Percentiles rank a stretch among this genome's conserved stretches.
These are phyloP conservation scores for Theretra japonica DNA, from an alignment of 2,888 invertebrate species.

Conservation along the genomic window DNA sequence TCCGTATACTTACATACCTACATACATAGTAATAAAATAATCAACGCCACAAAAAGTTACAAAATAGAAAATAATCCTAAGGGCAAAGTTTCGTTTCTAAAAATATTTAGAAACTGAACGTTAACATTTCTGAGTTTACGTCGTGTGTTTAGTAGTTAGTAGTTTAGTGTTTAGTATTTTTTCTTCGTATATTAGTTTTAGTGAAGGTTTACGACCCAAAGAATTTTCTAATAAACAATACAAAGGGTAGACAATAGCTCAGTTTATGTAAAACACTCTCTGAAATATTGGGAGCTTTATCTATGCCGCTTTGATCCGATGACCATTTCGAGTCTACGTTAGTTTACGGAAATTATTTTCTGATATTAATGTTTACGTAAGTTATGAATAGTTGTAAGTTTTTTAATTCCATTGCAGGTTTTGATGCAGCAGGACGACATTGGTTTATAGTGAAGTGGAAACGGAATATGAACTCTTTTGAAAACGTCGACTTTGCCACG, in stretches of 20 bases:
- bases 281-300: constrained; percentile 50
- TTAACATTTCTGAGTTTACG: background rate
- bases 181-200: background rate
- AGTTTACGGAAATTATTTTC: constrained; percentile 60
- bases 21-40: too few species aligned
- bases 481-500: constrained; percentile 43
- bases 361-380: constrained; percentile 52
- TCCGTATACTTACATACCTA: too few species aligned
- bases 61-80: too few species aligned
- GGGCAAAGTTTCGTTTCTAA: too few species aligned
- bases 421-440: background rate
- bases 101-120: too few species aligned
- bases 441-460: constrained; percentile 41
- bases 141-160: background rate
- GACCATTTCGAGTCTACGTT: constrained; percentile 61
- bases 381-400: background rate
- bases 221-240: constrained; percentile 47
- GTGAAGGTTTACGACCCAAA: constrained; percentile 32
- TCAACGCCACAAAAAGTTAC: too few species aligned
- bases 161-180: too few species aligned
- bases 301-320: constrained; percentile 56
- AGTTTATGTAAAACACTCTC: constrained; percentile 49
- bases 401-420: constrained; percentile 35
- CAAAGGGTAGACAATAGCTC: constrained; percentile 40
- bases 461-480: constrained; percentile 50